Evolutionary conservation across 2,888 invertebrate species (phyloP).

Genomic region (Rhingia campestris): DNA sequence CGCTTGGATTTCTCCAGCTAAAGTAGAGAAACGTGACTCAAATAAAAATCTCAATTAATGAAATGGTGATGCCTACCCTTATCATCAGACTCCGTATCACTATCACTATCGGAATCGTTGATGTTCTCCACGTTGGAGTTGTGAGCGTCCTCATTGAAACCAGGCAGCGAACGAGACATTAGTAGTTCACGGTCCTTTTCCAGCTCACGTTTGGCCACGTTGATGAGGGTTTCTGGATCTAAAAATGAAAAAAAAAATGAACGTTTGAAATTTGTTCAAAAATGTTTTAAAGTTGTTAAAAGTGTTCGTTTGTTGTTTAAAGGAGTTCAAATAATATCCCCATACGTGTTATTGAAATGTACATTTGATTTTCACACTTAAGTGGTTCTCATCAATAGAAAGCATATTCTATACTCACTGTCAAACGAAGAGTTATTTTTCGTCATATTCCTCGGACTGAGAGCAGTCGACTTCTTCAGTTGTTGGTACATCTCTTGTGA

Average conservation of each 20-base stretch:
- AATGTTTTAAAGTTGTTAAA: not conserved
- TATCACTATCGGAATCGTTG: conserved; percentile 85
- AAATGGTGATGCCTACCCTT: conserved; percentile 80
- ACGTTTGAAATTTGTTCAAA: not conserved
- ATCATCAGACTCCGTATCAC: conserved; percentile 86
- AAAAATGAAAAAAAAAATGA: conserved; percentile 19
- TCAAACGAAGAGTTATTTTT: conserved; percentile 75
- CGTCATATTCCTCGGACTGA: conserved; percentile 69
- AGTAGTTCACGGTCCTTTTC: conserved; percentile 86
- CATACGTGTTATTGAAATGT: too few species aligned
- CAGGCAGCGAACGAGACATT: conserved; percentile 81
- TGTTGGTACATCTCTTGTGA: conserved; percentile 91
- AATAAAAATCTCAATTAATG: not conserved
- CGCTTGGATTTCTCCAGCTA: conserved; percentile 86
- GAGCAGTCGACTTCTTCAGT: conserved; percentile 84
- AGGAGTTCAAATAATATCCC: not conserved
- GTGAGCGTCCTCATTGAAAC: conserved; percentile 84
- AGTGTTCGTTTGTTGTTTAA: not conserved
- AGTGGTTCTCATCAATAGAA: not conserved
- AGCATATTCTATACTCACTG: conserved; percentile 67
- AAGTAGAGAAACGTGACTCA: too few species aligned
- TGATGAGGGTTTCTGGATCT: conserved; percentile 85
- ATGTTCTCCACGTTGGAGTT: conserved; percentile 84
- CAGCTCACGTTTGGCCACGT: conserved; percentile 91
- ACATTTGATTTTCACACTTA: too few species aligned